Base-by-base conservation (phyloP, 2,113 vertebrate species). In the Cavia porcellus region DNA sequence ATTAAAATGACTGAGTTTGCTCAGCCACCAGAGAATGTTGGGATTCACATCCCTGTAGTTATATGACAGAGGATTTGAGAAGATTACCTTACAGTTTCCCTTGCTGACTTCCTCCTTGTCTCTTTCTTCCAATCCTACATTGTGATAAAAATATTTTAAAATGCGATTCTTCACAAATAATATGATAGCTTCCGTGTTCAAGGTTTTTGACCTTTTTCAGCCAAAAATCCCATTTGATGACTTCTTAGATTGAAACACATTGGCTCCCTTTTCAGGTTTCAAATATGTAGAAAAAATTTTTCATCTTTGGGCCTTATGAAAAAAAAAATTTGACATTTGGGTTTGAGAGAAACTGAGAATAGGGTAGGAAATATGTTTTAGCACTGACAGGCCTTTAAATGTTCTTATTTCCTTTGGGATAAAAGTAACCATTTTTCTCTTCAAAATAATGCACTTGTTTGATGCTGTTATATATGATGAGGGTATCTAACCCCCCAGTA, bases 181-280 rank as follows among this genome's bases (percentile, higher is more conserved):
- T 45, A 80, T 50, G 35, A 87, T 38, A 9, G 25, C 89, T 95
- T 92, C 12, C 24, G 66, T 64, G 80, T 80, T 89, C 64, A 83
- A 62, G 22, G 13, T 32, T 94, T 89, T 83, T 96, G 61, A 77
- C 61, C 80, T 91, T 96, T 95, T 86, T 25, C 70, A 97, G 62
- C 45, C 13, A 19, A 77, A 70, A 82, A 55, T 92, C 96, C 84
- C 62, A n/a, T 87, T 70, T n/a, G 17, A 14, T 55, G 35, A 1
- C 5, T 82, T 90, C 87, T 62, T 86, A 93, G 59, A 59, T 94
- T n/a, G 62, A 74, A 96, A 38, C n/a, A 72, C 32, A 68, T 11
- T 79, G 47, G 32, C 24, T 68, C 64, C 8, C 57, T 96, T 94
- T 91, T 83, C 57, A 90, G 35, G 35, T 89, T 96, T 90, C 30